These are phyloP conservation scores for Sylvicola fuscatus DNA, from an alignment of 2,888 invertebrate genomes.

Conservation along the genomic window DNA sequence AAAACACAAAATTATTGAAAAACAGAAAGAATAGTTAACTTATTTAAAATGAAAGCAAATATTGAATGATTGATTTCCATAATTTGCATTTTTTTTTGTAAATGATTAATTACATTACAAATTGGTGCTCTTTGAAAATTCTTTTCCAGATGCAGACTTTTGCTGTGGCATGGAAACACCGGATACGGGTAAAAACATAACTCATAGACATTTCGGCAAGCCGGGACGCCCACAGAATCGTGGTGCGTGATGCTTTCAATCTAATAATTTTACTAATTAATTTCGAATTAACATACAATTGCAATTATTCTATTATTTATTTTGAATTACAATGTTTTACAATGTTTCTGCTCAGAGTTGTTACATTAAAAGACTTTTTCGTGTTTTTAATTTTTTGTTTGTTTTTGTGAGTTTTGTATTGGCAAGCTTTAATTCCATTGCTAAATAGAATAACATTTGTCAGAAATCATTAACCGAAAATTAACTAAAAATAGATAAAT, in stretches of 20 bases:
- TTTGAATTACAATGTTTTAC: constrained; percentile 1
- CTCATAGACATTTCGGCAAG: constrained; percentile 16
- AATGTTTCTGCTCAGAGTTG: too few species aligned
- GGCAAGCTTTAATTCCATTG: too few species aligned
- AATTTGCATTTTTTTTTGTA: constrained; percentile 4
- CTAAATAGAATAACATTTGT: too few species aligned
- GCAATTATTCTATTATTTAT: neutral
- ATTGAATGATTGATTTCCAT: too few species aligned
- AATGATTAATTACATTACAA: neutral
- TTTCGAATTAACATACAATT: neutral
- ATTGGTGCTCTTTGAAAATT: constrained; percentile 9
- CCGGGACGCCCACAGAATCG: constrained; percentile 23
- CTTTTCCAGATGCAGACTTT: constrained; percentile 73
- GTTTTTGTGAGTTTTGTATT: too few species aligned
- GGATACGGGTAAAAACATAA: constrained; percentile 48
- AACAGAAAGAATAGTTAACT: too few species aligned
- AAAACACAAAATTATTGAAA: too few species aligned
- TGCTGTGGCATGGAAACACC: constrained; percentile 70
- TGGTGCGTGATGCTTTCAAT: constrained; percentile 18
- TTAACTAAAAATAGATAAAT: too few species aligned
- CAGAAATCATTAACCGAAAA: too few species aligned
- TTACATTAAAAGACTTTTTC: too few species aligned
- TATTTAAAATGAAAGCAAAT: too few species aligned
- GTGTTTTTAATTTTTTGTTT: too few species aligned
- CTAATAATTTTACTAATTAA: neutral